These are phyloP conservation scores for Buphagus erythrorhynchus DNA, from an alignment of 2,797 vertebrate genomes.

Conservation along the genomic window DNA sequence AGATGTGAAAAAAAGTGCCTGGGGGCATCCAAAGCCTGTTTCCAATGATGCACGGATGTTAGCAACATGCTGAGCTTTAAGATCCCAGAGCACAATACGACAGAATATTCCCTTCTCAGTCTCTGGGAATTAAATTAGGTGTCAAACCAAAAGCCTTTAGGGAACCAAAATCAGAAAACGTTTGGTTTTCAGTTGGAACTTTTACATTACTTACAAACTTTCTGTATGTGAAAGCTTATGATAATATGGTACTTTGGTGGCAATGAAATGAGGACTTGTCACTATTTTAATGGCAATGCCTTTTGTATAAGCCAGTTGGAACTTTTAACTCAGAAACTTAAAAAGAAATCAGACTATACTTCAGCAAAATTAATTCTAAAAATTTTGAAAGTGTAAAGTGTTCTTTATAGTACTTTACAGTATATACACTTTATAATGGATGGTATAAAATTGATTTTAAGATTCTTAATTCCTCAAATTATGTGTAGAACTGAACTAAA, in stretches of 20 bases:
- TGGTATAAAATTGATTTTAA: background rate
- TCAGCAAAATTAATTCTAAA: background rate
- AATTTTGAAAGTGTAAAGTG: background rate
- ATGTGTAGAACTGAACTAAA: background rate
- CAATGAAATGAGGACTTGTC: background rate
- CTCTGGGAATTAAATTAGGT: slow-evolving; percentile 24
- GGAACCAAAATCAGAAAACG: background rate
- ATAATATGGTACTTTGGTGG: background rate
- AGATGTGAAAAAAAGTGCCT: slow-evolving; percentile 30
- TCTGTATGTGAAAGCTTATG: background rate
- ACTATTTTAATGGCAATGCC: background rate
- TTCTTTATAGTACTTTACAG: background rate
- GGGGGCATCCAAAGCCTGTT: slow-evolving; percentile 6
- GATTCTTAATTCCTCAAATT: background rate
- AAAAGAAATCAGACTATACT: background rate
- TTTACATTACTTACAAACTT: background rate
- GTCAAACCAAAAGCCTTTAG: slow-evolving; percentile 6
- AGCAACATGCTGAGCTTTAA: slow-evolving; percentile 31
- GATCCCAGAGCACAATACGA: background rate
- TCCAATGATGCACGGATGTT: slow-evolving; percentile 49
- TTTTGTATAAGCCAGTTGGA: background rate
- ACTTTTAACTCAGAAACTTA: background rate
- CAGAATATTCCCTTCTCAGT: slow-evolving; percentile 6
- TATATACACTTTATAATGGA: background rate
- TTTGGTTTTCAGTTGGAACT: background rate